phyloP scores from a whole-genome alignment of 2,888 invertebrate genomes.

The Ormyrus rosae region DNA sequence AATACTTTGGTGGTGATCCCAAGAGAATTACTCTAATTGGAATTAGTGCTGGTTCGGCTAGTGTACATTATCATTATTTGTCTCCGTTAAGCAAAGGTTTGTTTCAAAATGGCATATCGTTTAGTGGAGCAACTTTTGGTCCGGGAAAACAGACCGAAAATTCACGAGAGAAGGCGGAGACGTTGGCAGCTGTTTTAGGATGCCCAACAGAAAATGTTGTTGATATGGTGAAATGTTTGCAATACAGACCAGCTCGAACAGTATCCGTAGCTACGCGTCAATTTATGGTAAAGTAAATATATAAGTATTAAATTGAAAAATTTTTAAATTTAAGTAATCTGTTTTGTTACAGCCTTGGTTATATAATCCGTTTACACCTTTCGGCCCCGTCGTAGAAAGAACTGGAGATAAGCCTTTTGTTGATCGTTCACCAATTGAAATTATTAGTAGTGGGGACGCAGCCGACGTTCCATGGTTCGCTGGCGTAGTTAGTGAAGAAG shows the following conservation, averaged over 20 bases:
- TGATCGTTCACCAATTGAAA: not conserved
- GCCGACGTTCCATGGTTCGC: not conserved
- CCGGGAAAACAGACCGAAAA: conserved; percentile 69
- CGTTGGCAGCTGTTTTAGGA: conserved; percentile 80
- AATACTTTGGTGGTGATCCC: conserved; percentile 84
- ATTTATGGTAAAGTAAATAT: conserved; percentile 77
- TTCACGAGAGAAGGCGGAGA: conserved; percentile 79
- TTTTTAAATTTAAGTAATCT: not conserved
- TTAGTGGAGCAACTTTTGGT: conserved; percentile 82
- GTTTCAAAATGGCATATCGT: conserved; percentile 78
- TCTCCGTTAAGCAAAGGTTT: conserved; percentile 74
- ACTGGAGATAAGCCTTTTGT: not conserved
- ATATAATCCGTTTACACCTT: not conserved
- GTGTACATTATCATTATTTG: conserved; percentile 85
- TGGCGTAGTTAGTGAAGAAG: not conserved
- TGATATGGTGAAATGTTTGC: conserved; percentile 82
- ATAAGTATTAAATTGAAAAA: not conserved
- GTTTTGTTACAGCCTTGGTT: not conserved
- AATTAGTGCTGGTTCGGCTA: conserved; percentile 85
- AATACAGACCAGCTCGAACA: conserved; percentile 79
- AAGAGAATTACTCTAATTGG: conserved; percentile 83
- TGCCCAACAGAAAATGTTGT: conserved; percentile 78
- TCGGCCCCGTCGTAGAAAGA: conserved; percentile 4
- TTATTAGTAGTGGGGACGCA: not conserved
- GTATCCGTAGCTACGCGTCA: conserved; percentile 79